Evolutionary conservation across 1,140 invertebrate genomes (phyloP).

Genomic region (Drosophila albomicans): DNA sequence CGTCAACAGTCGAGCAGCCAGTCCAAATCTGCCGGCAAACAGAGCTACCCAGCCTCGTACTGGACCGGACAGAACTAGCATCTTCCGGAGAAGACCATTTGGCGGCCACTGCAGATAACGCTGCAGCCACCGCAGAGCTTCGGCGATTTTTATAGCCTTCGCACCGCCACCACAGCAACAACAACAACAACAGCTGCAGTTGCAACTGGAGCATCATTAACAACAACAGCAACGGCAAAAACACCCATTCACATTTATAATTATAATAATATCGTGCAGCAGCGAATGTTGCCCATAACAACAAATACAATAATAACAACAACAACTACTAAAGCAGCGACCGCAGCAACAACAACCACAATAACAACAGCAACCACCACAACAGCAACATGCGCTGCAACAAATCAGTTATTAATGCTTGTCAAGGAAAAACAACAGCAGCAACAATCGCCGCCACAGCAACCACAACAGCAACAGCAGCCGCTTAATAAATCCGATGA

Average conservation of each 20-base stretch:
- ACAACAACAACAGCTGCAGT: constrained; percentile 38
- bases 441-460: constrained; percentile 19
- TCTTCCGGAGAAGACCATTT: constrained; percentile 74
- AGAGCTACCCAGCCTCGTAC: constrained; percentile 87
- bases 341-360: constrained; percentile 24
- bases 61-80: constrained; percentile 88
- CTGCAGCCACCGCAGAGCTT: constrained; percentile 38
- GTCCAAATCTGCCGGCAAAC: constrained; percentile 89
- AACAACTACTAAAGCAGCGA: constrained; percentile 24
- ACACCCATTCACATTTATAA: constrained; percentile 68
- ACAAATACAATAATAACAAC: constrained; percentile 47
- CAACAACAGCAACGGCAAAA: constrained; percentile 35
- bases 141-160: constrained; percentile 67
- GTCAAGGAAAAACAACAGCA: constrained; percentile 53
- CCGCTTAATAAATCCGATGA: constrained; percentile 25
- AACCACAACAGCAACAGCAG: constrained; percentile 33
- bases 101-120: constrained; percentile 69
- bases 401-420: constrained; percentile 69
- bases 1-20: constrained; percentile 89
- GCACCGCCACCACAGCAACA: constrained; percentile 15
- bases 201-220: constrained; percentile 31
- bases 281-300: constrained; percentile 54
- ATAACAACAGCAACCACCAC: constrained; percentile 19
- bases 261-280: constrained; percentile 46
- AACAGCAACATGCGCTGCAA: constrained; percentile 32